These are phyloP conservation scores for Molothrus aeneus DNA, from an alignment of 2,797 vertebrate genomes.

Conservation along the genomic window DNA sequence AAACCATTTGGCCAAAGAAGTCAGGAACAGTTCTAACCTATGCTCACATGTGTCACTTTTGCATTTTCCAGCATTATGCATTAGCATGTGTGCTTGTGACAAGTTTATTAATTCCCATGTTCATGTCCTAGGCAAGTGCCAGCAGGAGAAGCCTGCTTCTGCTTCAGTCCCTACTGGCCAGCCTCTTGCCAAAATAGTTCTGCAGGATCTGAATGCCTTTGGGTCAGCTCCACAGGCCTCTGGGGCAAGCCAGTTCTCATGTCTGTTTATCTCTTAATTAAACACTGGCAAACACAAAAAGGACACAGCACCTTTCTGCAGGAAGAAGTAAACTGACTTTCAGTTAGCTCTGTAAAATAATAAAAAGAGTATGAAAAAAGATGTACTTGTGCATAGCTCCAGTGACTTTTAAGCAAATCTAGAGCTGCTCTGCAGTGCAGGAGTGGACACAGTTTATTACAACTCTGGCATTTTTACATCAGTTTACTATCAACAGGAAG, in stretches of 20 bases:
- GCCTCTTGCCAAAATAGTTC: not conserved
- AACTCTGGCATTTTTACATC: constrained; percentile 32
- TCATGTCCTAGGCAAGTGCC: not conserved
- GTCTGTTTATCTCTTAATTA: constrained; percentile 7
- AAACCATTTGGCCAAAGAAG: not conserved
- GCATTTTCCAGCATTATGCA: not conserved
- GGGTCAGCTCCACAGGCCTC: not conserved
- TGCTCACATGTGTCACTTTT: not conserved
- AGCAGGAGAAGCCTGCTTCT: not conserved
- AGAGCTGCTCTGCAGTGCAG: not conserved
- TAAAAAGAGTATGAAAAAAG: not conserved
- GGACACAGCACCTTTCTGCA: not conserved
- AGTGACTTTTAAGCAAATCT: not conserved
- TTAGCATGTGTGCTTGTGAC: not conserved
- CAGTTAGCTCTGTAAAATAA: not conserved
- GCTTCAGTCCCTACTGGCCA: not conserved
- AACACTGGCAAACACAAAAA: constrained; percentile 19
- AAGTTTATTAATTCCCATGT: not conserved
- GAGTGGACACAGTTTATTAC: constrained; percentile 8
- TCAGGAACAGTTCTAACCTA: not conserved
- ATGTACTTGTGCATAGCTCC: not conserved
- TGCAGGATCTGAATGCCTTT: not conserved
- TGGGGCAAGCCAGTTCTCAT: not conserved
- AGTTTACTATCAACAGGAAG: constrained; percentile 45
- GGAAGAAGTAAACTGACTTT: constrained; percentile 24